These are phyloP conservation scores for Mus caroli DNA, from an alignment of 2,797 vertebrate genomes.

Conservation along the genomic window DNA sequence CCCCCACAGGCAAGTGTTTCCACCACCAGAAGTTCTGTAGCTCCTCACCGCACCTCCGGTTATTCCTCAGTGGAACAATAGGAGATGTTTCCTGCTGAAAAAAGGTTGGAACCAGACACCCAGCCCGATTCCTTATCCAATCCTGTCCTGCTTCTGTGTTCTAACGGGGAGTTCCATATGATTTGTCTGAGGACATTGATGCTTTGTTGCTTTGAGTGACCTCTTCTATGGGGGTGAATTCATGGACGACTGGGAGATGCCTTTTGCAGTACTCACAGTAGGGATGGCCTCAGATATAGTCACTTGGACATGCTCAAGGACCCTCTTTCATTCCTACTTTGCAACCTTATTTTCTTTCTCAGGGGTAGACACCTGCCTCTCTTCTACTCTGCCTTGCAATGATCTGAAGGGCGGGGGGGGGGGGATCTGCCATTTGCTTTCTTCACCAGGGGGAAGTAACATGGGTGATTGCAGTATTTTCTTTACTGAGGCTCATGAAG, in stretches of 20 bases:
- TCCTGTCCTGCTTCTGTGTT: not conserved
- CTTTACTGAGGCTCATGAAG: not conserved
- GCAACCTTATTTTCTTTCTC: conserved; percentile 46
- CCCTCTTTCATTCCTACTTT: conserved; percentile 27
- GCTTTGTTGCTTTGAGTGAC: not conserved
- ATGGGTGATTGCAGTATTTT: rapidly evolving
- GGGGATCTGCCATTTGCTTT: not conserved
- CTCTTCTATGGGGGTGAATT: not conserved
- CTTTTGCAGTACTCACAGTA: conserved; percentile 7
- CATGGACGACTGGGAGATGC: not conserved
- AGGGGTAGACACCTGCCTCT: not conserved
- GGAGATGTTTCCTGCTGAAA: not conserved
- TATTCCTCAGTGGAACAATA: not conserved
- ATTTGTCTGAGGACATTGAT: not conserved
- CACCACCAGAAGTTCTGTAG: not conserved
- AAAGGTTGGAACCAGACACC: not conserved
- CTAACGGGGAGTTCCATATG: not conserved
- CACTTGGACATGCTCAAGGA: not conserved
- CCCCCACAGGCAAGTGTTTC: not conserved
- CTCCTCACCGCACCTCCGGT: not conserved
- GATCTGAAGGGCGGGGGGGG: not conserved
- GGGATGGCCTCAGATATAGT: not conserved
- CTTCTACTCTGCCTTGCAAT: not conserved
- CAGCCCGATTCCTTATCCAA: not conserved
- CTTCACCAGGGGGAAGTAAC: not conserved